Evolutionary conservation across 2,888 invertebrate genomes (phyloP), one percentile per base, ranked within the genome.

Genomic region (Drosophila lacicola): DNA sequence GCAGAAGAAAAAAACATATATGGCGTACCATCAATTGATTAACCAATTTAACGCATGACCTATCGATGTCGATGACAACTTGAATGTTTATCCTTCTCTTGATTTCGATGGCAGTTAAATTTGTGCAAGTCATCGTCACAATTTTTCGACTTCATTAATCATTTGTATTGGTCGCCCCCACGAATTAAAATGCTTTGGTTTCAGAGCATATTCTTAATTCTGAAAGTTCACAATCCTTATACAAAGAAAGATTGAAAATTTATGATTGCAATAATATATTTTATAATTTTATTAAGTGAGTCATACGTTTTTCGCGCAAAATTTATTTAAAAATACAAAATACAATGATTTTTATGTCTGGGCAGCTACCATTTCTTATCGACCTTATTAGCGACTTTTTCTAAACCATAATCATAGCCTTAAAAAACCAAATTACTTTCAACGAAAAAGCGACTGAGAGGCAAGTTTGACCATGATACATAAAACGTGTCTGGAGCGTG

Each of bases 61-160:
- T 63, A 58, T 76, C 46, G 50, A 58, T 39, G 47, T 44, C 70
- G 70, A 50, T 69, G 57, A 45, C 37, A 54, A 53, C 19, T 55
- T 25, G 14, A 10, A n/a, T 10, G 0, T 6, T 34, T 37, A 19
- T 37, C 21, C 17, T 21, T 13, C 29, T 39, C 17, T 14, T 14
- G 39, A 14, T 62, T 44, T 29, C 2, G 9, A 56, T 29, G 17
- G 19, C 4, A 17, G 25, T 21, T 19, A 8, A 33, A 61, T 39
- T 58, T 70, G 51, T 58, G 51, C 68, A 36, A 51, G 51, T 50
- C 39, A 71, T 37, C 29, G 14, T 14, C n/a, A 14, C 17, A 11
- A 37, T 10, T 44, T n/a, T 44, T 25, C 10, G 19, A 50, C 14
- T 39, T 37, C 4, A n/a, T 37, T 25, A n/a, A 45, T 55, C 17